phyloP scores from a whole-genome alignment of 2,888 invertebrate genomes.

The Arge pagana region DNA sequence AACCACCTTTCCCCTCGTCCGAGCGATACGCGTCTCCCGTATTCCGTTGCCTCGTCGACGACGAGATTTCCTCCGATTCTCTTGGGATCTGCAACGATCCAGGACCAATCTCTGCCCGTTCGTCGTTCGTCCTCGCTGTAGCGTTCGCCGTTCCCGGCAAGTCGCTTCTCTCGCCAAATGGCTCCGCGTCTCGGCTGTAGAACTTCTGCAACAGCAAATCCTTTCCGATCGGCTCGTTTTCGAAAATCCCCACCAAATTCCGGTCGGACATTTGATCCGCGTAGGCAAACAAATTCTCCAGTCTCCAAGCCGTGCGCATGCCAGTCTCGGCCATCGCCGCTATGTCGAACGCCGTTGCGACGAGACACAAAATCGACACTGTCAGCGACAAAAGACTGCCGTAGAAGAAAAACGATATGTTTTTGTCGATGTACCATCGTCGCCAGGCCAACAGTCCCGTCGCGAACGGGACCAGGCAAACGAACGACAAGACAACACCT shows the following conservation, averaged over 20 bases:
- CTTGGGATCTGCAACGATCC: no score
- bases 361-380: slow-evolving; percentile 60
- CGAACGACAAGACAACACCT: slow-evolving; percentile 40
- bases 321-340: slow-evolving; percentile 47
- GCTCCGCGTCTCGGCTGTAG: slow-evolving; percentile 23
- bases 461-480: slow-evolving; percentile 44
- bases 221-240: no score
- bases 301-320: slow-evolving; percentile 26
- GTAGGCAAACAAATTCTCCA: slow-evolving; percentile 24
- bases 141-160: slow-evolving; percentile 7
- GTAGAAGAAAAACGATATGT: slow-evolving; percentile 67
- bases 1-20: neutral
- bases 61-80: no score
- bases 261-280: neutral
- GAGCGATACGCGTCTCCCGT: neutral
- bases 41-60: neutral
- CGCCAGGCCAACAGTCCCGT: slow-evolving; percentile 67
- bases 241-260: neutral
- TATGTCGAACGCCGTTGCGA: slow-evolving; percentile 58
- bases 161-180: slow-evolving; percentile 16
- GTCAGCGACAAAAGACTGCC: slow-evolving; percentile 63
- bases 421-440: slow-evolving; percentile 70
- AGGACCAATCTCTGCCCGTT: slow-evolving; percentile 1
- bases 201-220: no score
- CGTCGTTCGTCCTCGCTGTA: slow-evolving; percentile 8